Evolutionary conservation across 2,797 vertebrate genomes (phyloP).

Genomic region (Parotocinclus haroldoi): DNA sequence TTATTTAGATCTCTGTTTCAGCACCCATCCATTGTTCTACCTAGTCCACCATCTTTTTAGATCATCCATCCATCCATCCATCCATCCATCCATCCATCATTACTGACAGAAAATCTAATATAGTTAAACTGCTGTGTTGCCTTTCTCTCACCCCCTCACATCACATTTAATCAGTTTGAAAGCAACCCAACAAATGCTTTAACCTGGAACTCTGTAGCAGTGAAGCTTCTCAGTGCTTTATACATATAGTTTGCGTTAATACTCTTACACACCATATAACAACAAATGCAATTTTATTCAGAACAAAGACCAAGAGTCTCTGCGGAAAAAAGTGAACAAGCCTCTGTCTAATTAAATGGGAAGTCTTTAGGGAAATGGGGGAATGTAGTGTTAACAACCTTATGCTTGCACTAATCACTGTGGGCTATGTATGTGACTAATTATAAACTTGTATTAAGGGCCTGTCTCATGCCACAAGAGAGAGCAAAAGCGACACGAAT

Average conservation of each 20-base stretch:
- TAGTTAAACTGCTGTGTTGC: too few species aligned
- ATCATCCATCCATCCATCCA: not conserved
- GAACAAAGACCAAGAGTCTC: constrained; percentile 37
- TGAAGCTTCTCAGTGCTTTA: too few species aligned
- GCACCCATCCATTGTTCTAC: not conserved
- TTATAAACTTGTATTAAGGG: constrained; percentile 56
- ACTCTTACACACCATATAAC: constrained; percentile 30
- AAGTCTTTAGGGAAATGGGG: constrained; percentile 57
- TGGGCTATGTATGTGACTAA: constrained; percentile 53
- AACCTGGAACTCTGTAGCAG: too few species aligned
- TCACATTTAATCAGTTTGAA: too few species aligned
- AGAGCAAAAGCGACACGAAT: constrained; percentile 30
- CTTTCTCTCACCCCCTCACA: not conserved
- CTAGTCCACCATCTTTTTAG: not conserved
- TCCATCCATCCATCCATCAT: not conserved
- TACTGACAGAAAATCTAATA: too few species aligned
- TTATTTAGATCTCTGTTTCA: not conserved
- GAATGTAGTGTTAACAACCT: constrained; percentile 59
- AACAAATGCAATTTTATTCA: constrained; percentile 49
- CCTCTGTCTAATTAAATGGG: constrained; percentile 55
- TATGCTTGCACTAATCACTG: constrained; percentile 54
- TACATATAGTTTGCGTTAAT: not conserved
- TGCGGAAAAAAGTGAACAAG: constrained; percentile 47
- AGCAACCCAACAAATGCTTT: not conserved
- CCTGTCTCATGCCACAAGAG: constrained; percentile 35